These are phyloP conservation scores for Caenorhabditis virilis DNA, from an alignment of 2,888 invertebrate genomes.

Conservation along the genomic window DNA sequence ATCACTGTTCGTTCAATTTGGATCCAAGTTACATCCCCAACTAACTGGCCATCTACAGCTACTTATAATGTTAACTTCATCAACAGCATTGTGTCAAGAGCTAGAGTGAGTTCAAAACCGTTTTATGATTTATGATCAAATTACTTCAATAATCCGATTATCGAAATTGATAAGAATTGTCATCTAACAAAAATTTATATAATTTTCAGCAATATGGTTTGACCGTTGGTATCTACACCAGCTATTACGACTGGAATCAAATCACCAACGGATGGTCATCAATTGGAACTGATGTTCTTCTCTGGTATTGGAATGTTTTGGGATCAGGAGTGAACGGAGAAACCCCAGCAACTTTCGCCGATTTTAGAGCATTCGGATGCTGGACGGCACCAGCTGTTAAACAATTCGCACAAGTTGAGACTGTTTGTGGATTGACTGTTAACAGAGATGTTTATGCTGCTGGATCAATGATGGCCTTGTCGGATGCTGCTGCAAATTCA, in stretches of 20 bases:
- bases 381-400: slow-evolving; percentile 46
- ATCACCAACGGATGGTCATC: slow-evolving; percentile 44
- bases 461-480: slow-evolving; percentile 18
- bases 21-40: slow-evolving; percentile 55
- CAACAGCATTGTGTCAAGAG: slow-evolving; percentile 37
- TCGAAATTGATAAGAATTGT: too few relatives aligned
- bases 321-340: slow-evolving; percentile 46
- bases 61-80: slow-evolving; percentile 48
- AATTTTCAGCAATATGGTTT: slow-evolving; percentile 40
- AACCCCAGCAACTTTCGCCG: slow-evolving; percentile 41
- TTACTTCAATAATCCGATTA: too few relatives aligned
- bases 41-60: slow-evolving; percentile 45
- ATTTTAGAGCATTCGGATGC: slow-evolving; percentile 50
- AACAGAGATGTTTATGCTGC: slow-evolving; percentile 39
- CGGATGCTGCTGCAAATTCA: slow-evolving; percentile 1
- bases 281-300: slow-evolving; percentile 27
- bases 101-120: slow-evolving; percentile 25
- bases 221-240: slow-evolving; percentile 50
- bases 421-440: slow-evolving; percentile 41
- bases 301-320: slow-evolving; percentile 53
- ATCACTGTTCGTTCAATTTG: slow-evolving; percentile 47
- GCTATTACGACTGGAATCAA: slow-evolving; percentile 50
- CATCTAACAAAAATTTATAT: background rate
- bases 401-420: slow-evolving; percentile 50
- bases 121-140: background rate